Conservation (phyloP, 2,797 vertebrate genomes). For the Acomys russatus region DNA sequence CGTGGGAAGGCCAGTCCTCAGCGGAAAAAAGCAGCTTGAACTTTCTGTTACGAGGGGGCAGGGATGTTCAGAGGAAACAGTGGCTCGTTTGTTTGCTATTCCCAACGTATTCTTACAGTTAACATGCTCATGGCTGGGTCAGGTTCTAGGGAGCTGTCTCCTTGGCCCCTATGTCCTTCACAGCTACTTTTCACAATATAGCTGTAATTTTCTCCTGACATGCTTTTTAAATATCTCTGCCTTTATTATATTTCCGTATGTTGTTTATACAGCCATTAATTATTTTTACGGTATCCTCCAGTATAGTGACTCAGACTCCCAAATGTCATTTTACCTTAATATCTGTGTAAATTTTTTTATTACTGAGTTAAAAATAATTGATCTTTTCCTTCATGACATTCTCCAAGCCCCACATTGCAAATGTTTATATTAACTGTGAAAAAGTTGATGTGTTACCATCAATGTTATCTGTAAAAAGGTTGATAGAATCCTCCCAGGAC, state of each 20-base stretch:
- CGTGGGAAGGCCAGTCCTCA: conserved; percentile 7
- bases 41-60: neutral
- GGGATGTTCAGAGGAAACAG: conserved; percentile 42
- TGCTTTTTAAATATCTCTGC: conserved; percentile 23
- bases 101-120: neutral
- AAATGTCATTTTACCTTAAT: conserved; percentile 11
- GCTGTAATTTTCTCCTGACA: conserved; percentile 34
- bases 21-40: neutral
- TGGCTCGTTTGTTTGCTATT: conserved; percentile 28
- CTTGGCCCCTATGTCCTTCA: neutral
- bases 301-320: neutral
- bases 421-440: neutral
- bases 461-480: neutral
- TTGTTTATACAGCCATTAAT: neutral
- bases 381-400: conserved; percentile 1
- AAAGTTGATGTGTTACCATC: neutral
- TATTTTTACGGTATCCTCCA: neutral
- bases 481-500: neutral
- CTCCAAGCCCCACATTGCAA: conserved; percentile 10
- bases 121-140: neutral
- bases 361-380: conserved; percentile 27
- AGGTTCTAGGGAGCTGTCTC: neutral
- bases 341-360: conserved; percentile 17
- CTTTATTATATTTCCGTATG: conserved; percentile 43
- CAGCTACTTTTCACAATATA: conserved; percentile 21